Evolutionary conservation across 2,888 invertebrate genomes (phyloP).

Genomic region (Sicus ferrugineus): DNA sequence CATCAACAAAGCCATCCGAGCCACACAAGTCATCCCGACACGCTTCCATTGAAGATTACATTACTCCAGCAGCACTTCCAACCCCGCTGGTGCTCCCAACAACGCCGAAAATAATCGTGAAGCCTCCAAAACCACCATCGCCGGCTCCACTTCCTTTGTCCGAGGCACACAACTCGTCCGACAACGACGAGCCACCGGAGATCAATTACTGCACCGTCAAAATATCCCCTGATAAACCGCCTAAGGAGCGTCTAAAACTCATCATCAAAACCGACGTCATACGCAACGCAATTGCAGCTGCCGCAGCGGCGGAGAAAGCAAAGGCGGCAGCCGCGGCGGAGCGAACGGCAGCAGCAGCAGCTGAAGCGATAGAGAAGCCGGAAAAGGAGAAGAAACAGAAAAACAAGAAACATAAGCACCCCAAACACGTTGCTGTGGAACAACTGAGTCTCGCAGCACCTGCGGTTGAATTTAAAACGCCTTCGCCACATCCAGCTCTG

Average conservation of each 20-base stretch:
- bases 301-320: conserved; percentile 58
- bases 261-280: conserved; percentile 64
- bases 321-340: conserved; percentile 48
- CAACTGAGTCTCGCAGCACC: conserved; percentile 40
- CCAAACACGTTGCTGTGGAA: conserved; percentile 50
- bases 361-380: conserved; percentile 39
- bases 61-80: conserved; percentile 7
- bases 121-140: conserved; percentile 51
- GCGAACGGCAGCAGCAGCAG: conserved; percentile 35
- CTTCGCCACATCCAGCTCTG: conserved; percentile 65
- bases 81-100: conserved; percentile 36
- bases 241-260: conserved; percentile 67
- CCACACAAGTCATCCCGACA: conserved; percentile 40
- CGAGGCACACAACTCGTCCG: conserved; percentile 43
- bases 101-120: conserved; percentile 57
- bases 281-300: conserved; percentile 61
- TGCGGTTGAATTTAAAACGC: conserved; percentile 59
- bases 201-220: conserved; percentile 63
- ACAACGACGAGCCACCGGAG: conserved; percentile 58
- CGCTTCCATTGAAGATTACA: conserved; percentile 44
- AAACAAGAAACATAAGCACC: conserved; percentile 61
- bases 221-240: conserved; percentile 63
- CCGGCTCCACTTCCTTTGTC: conserved; percentile 37
- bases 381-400: conserved; percentile 53
- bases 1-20: conserved; percentile 40